phyloP scores from a whole-genome alignment of 2,113 vertebrate genomes.

The Gallinago undulata region DNA sequence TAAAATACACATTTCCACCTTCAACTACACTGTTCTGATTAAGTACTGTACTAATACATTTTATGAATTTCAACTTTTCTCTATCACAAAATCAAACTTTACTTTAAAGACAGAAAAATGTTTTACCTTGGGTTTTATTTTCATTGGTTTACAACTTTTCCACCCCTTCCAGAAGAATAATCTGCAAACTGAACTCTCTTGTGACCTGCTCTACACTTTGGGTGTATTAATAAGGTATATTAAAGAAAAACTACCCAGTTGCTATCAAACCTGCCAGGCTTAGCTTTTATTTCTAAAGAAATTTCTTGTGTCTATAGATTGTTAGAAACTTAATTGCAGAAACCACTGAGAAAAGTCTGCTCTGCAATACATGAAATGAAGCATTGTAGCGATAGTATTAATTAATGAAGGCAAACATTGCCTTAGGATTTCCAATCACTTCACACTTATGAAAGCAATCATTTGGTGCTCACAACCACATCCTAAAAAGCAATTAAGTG shows the following conservation, averaged over 20 bases:
- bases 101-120: not conserved
- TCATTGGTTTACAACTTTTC: not conserved
- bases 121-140: slow-evolving; percentile 7
- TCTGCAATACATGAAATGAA: not conserved
- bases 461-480: not conserved
- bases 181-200: not conserved
- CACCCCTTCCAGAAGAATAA: not conserved
- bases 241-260: not conserved
- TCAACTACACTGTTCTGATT: not conserved
- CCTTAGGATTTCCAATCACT: not conserved
- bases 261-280: not conserved
- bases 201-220: not conserved
- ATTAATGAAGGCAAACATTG: not conserved
- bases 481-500: not conserved
- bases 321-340: not conserved
- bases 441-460: not conserved
- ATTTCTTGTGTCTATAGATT: not conserved
- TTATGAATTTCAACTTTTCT: slow-evolving; percentile 9
- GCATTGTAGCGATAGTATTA: not conserved
- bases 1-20: slow-evolving; percentile 47
- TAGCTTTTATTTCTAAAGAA: not conserved
- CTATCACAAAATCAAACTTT: not conserved
- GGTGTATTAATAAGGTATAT: not conserved
- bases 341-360: not conserved
- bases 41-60: slow-evolving; percentile 6